Evolutionary conservation across 2,797 vertebrate genomes (phyloP).

Genomic region (Glossophaga mutica): DNA sequence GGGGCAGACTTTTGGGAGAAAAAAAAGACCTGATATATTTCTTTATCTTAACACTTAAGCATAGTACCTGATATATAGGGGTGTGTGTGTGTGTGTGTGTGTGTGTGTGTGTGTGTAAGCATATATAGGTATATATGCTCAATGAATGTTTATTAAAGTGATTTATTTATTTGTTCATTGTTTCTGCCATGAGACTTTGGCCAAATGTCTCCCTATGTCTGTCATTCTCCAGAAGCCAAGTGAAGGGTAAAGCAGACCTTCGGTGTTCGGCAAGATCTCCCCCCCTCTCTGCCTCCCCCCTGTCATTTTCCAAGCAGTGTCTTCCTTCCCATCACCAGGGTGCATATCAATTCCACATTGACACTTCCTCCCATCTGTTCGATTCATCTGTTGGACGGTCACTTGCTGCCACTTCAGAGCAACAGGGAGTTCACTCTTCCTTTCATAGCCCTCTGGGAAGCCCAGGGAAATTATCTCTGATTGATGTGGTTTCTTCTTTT

Average conservation of each 20-base stretch:
- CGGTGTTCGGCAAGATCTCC: background rate
- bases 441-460: slow-evolving; percentile 50
- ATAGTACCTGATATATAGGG: background rate
- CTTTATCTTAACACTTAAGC: background rate
- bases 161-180: background rate
- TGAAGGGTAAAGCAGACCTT: background rate
- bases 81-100: too few species aligned
- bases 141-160: background rate
- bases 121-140: background rate
- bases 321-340: slow-evolving; percentile 44
- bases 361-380: slow-evolving; percentile 68
- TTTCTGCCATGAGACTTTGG: background rate
- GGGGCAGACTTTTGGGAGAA: background rate
- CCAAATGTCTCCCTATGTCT: background rate
- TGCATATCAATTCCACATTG: slow-evolving; percentile 48
- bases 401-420: slow-evolving; percentile 55
- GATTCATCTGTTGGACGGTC: slow-evolving; percentile 56
- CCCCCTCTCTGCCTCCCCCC: background rate
- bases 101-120: too few species aligned
- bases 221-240: background rate
- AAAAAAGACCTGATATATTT: background rate
- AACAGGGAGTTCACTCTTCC: slow-evolving; percentile 52
- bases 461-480: slow-evolving; percentile 66
- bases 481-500: slow-evolving; percentile 64
- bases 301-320: background rate